A percentile compares a stretch with the other conserved stretches of the same genome.
Evolutionary conservation across 2,888 invertebrate genomes (phyloP).

Genomic region (Agrilus cyanescens): DNA sequence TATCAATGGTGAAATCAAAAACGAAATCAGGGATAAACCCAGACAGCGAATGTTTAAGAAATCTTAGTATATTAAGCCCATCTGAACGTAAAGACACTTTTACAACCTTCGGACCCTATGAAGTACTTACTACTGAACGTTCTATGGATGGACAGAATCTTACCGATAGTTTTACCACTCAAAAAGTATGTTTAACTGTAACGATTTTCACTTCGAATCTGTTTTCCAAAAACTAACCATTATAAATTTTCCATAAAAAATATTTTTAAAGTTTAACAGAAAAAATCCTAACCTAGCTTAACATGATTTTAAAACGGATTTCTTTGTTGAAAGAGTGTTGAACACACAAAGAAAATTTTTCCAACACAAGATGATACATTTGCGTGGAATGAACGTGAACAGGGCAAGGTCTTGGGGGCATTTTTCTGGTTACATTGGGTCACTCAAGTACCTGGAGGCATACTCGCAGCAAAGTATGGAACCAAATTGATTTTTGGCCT

Average conservation of each 20-base stretch:
- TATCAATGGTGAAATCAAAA: constrained; percentile 44
- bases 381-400: constrained; percentile 53
- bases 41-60: constrained; percentile 19
- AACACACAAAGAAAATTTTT: background rate
- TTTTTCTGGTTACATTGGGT: constrained; percentile 65
- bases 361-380: constrained; percentile 22
- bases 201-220: too few relatives aligned
- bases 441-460: constrained; percentile 60
- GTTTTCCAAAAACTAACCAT: too few relatives aligned
- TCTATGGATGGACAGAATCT: too few relatives aligned
- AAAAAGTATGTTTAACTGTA: too few relatives aligned
- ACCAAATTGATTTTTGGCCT: constrained; percentile 60
- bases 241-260: too few relatives aligned
- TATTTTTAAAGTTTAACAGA: too few relatives aligned
- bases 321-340: background rate
- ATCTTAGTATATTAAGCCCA: background rate
- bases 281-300: too few relatives aligned
- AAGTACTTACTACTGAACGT: too few relatives aligned
- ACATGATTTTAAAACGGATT: too few relatives aligned
- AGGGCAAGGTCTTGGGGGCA: constrained; percentile 50
- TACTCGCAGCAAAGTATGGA: constrained; percentile 54
- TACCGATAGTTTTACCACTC: too few relatives aligned
- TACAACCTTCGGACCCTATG: too few relatives aligned
- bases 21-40: constrained; percentile 20
- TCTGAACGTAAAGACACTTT: too few relatives aligned